Base-by-base conservation (phyloP, 37 sponge, comb jelly and placozoan species). In the Hormiphora californensis region DNA sequence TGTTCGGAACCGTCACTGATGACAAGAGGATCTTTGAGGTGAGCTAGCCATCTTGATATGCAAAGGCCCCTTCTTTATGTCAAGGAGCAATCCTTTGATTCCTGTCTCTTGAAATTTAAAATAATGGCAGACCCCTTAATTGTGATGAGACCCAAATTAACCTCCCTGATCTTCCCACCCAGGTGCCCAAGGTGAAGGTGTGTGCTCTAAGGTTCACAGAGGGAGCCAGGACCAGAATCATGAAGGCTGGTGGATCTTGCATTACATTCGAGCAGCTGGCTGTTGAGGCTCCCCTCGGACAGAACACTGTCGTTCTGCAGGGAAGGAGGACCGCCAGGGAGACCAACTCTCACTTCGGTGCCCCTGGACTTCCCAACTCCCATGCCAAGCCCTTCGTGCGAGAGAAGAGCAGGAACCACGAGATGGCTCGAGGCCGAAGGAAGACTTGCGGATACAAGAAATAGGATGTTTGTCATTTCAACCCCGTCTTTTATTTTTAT, bases 221-320 rank as follows among this genome's bases (percentile, higher is more conserved):
- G 67, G 88, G 92, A 22, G 99, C 99, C 19, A 87, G 95, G 25
- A 93, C 92, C 44, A 73, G 99, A 39, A 93, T 98, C 54, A 57
- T 93, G 34, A 95, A 98, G 89, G 88, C 91, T 41, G 99, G 99
- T 41, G 99, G 99, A 0, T 93, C 93, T 69, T 28, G 92, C 37
- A 34, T 98, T 22, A 95, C 99, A 2, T 98, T 98, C 63, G 99
- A 98, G 87, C 99, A 98, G 87, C 93, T 98, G 55, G 99, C 99
- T 0, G 89, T 98, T 40, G 69, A 78, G 32, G 91, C 99, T 34
- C 99, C 99, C 31, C 89, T 85, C 30, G 99, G 99, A 1, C 93
- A 95, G 61, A 95, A 95, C 73, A 98, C 99, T 38, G 88, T 98
- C 21, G 85, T 98, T 0, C 90, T 98, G 34, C 99, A 98, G 89